Percentiles rank a stretch among this genome's conserved stretches.
These are phyloP conservation scores for Brachymystax lenok DNA, from an alignment of 2,797 vertebrate genomes.

Conservation along the genomic window DNA sequence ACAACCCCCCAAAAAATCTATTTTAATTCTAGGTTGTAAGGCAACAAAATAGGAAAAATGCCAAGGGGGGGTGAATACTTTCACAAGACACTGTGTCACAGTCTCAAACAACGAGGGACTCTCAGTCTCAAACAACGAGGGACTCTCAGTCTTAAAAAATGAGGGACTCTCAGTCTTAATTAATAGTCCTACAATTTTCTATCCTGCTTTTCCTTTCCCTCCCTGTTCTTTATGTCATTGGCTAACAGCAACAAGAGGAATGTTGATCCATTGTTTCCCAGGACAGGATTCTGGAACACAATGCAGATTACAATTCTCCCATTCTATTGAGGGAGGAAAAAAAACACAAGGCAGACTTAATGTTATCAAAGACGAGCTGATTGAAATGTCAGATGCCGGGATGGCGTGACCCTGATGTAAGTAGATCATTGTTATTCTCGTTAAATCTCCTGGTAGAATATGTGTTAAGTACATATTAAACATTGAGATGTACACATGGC, in stretches of 20 bases:
- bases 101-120: too few relatives aligned
- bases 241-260: constrained; percentile 32
- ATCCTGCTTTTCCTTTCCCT: constrained; percentile 41
- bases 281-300: constrained; percentile 38
- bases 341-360: constrained; percentile 42
- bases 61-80: too few relatives aligned
- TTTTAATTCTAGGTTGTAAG: too few relatives aligned
- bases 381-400: background rate
- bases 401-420: constrained; percentile 70
- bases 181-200: constrained; percentile 14
- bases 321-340: constrained; percentile 56
- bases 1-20: too few relatives aligned
- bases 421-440: constrained; percentile 71
- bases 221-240: constrained; percentile 38
- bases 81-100: too few relatives aligned
- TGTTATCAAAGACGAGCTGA: constrained; percentile 52
- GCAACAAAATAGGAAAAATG: too few relatives aligned
- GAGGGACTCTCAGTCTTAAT: background rate
- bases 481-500: constrained; percentile 50
- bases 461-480: constrained; percentile 72
- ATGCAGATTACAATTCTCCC: constrained; percentile 60
- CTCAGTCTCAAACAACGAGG: background rate
- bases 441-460: constrained; percentile 60
- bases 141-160: background rate
- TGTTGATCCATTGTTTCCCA: constrained; percentile 29